Base-by-base conservation (phyloP, 2,888 invertebrate genomes). In the Epinotia bilunana region DNA sequence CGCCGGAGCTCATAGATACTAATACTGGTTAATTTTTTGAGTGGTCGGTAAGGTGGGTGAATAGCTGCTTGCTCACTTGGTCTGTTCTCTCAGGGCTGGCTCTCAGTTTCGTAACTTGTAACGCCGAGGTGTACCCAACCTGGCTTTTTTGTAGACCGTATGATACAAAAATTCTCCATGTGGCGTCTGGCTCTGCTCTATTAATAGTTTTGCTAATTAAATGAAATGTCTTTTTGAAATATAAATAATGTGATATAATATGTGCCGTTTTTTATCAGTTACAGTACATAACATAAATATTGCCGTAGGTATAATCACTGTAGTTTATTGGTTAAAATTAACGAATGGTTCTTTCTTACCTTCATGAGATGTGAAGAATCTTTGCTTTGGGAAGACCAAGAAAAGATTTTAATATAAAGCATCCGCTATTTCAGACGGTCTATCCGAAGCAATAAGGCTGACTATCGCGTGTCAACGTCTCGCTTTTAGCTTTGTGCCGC, bases 61-160 rank as follows among this genome's bases (percentile, higher is more conserved):
- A 53, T 53, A 53, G 53, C 53, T 16, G 16, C 58, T 20, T 20
- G 67, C 67, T 39, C 64, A 28, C 67, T 63, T 33, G 20, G 49
- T 43, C 39, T 67, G 55, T 60, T 46, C 39, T 57, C 68, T 57
- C 58, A 58, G 67, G 67, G 67, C 67, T 69, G 58, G 43, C 58
- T 60, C 69, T 43, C n/a, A 4, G 69, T 69, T 69, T 69, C 69
- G 69, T 69, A 69, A 68, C 33, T 53, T 28, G 64, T 53, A 53
- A 20, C 65, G 46, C 28, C 28, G 63, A 46, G 46, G 16, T n/a
- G 53, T n/a, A 39, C 39, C 58, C 18, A 18, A 16, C 63, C 64
- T 20, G 55, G 33, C 67, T 68, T 65, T 65, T 65, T 55, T 20
- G 23, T 68, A 3, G 11, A 39, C 33, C 39, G 20, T 68, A 57